Base-by-base conservation (phyloP, 1,140 invertebrate genomes). In the Teleopsis dalmanni region DNA sequence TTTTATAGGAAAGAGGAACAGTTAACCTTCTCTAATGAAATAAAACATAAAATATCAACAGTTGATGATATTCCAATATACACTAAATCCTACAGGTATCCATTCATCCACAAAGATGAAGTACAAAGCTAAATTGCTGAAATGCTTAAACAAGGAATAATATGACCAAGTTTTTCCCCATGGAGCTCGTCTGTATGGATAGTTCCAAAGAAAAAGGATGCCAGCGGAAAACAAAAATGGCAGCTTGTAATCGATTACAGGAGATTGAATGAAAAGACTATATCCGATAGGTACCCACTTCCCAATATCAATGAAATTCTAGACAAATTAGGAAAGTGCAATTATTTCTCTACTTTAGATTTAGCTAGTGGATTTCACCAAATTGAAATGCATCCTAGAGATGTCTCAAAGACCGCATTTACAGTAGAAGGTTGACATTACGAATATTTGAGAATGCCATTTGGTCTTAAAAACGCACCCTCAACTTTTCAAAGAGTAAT, bases 81-180 rank as follows among this genome's bases (percentile, higher is more conserved):
- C 33, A 36, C 59, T 3, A 68, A 66, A 58, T 48, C 53, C 11
- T 71, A 71, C 53, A 41, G 62, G 22, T 63, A 59, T 36, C 63
- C 68, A 7, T 43, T 64, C 53, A 45, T 63, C 14, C 67, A 72
- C 40, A 55, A 71, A 56, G 36, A 62, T 25, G 70, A 74, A 61
- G 53, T 73, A 3, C 10, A n/a, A 11, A 43, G 34, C 5, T 40
- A 50, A 38, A 50, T 50, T 7, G 23, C 2, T 1, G 43, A 72
- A 55, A 68, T 72, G 65, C 49, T 69, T 44, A 42, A 60, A 16
- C 54, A 73, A 52, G 55, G 55, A 14, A 71, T 73, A n/a, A 73
- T 74, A 45, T 35, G 51, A 40, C 53, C 53, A 25, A 66, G 59
- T 14, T 47, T 47, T 27, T 65, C 59, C 26, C 61, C 60, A 8